Evolutionary conservation across 2,888 invertebrate genomes (phyloP), one percentile per base, ranked within the genome.

Genomic region (Torymus aiolomorphi): DNA sequence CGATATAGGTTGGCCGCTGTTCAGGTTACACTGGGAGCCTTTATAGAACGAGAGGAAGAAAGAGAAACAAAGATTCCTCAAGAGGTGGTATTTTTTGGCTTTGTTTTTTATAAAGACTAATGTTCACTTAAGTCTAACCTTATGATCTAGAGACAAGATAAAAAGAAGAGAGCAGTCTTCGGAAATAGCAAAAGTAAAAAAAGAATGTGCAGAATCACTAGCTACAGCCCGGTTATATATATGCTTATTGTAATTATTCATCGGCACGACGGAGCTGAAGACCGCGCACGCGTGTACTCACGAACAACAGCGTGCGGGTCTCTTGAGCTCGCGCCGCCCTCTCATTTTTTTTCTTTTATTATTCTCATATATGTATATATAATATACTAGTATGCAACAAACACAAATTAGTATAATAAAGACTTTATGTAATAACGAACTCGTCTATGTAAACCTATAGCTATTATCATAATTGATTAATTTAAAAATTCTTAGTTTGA

Each of bases 211-310:
- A 74, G 42, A 42, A 61, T 51, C 69, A 56, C 54, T 65, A 74
- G 42, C 65, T 74, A 74, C 59, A 49, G 42, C 20, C 67, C 69
- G 75, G 42, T 42, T 42, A 42, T 42, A 42, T 42, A 42, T 31
- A 31, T 31, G 3, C 3, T 42, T 42, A 42, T 10, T 42, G 8
- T 42, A 42, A 42, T 42, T 42, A 8, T 42, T 10, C 42, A 8
- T 42, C 42, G 42, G 42, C 8, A 42, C 72, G 81, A 82, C 78
- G 71, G 80, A 79, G 82, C 83, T 78, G 77, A 86, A 86, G 89
- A 88, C 87, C 87, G 88, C 87, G 88, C 84, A 85, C 87, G 73
- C 88, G 88, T 87, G 89, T 89, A 89, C 89, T 89, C 86, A 89
- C 89, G 89, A 88, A 42, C 42, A 89, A 89, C 89, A 88, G 88